Evolutionary conservation across 2,113 vertebrate species (phyloP).

Genomic region (Bufo gargarizans): DNA sequence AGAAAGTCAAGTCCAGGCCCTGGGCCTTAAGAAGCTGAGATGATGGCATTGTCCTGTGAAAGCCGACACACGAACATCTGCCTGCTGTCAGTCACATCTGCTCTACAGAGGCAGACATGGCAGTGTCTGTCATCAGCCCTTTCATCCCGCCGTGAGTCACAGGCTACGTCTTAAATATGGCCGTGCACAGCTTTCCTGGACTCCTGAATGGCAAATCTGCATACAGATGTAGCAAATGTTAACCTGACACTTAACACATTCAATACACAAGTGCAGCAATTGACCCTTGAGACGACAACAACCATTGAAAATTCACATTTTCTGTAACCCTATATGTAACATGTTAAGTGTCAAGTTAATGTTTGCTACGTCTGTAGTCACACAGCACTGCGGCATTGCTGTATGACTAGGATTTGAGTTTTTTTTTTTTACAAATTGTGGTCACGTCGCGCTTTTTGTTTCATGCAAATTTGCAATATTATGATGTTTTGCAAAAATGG

Average conservation of each 20-base stretch:
- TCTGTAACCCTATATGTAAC: too few relatives aligned
- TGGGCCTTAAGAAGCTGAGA: neutral
- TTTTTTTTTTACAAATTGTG: too few relatives aligned
- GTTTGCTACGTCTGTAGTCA: too few relatives aligned
- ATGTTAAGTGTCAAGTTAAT: too few relatives aligned
- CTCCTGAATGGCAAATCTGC: neutral
- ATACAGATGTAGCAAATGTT: too few relatives aligned
- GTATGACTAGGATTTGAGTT: neutral
- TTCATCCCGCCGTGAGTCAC: neutral
- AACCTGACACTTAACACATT: too few relatives aligned
- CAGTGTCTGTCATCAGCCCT: neutral
- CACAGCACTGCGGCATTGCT: neutral
- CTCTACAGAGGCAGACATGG: neutral
- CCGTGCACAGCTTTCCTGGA: neutral
- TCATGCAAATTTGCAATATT: too few relatives aligned
- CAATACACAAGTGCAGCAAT: too few relatives aligned
- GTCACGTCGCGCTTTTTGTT: too few relatives aligned
- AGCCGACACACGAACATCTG: slow-evolving; percentile 20
- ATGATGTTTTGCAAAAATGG: too few relatives aligned
- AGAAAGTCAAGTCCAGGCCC: slow-evolving; percentile 27
- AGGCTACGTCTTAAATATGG: neutral
- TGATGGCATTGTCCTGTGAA: neutral
- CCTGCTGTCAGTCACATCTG: slow-evolving; percentile 24
- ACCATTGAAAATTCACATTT: too few relatives aligned
- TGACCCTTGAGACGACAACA: too few relatives aligned